Evolutionary conservation across 1,140 invertebrate genomes (phyloP), one percentile per base, ranked within the genome.

Genomic region (Pseudomyrmex cubaensis): DNA sequence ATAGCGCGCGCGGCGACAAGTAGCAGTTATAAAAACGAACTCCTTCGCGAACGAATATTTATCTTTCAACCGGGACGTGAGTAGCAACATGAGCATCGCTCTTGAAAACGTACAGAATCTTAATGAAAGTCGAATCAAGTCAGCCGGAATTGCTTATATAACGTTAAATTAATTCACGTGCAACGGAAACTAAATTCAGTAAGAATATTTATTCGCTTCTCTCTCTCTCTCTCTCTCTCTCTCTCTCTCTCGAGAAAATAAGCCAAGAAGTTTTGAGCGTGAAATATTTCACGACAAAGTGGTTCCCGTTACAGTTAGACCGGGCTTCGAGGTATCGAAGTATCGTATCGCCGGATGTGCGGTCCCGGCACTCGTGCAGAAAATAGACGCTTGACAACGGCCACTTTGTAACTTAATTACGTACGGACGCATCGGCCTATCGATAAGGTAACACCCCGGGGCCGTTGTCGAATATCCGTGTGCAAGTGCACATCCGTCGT

Each of bases 371-470:
- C 15, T 44, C 50, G 22, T 56, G 52, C 44, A 59, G 66, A 80
- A 80, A 80, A 72, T 72, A 59, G 76, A 72, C 76, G 44, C 66
- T 72, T 59, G 76, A 72, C 64, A 80, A 80, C 54, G 44, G 66
- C 44, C 76, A 80, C 64, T 80, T 80, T 80, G 76, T 80, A 80
- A 80, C 76, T 80, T 80, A 80, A 80, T 80, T 80, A 80, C 66
- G 76, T 80, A 80, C 66, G 20, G 66, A 72, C 66, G 76, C 76
- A 80, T 80, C 76, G 66, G 82, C 52, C 35, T 76, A 83, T 83
- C 82, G 82, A 83, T 66, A 83, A 76, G 82, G 74, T 50, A 83
- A 83, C 82, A 83, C 73, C 82, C 66, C 50, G 72, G 20, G 73
- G 74, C 61, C 74, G 54, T 57, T 82, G 61, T 83, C 82, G 82